Evolutionary conservation across 2,113 vertebrate genomes (phyloP), one percentile per base, ranked within the genome.

Genomic region (Crotophaga sulcirostris): DNA sequence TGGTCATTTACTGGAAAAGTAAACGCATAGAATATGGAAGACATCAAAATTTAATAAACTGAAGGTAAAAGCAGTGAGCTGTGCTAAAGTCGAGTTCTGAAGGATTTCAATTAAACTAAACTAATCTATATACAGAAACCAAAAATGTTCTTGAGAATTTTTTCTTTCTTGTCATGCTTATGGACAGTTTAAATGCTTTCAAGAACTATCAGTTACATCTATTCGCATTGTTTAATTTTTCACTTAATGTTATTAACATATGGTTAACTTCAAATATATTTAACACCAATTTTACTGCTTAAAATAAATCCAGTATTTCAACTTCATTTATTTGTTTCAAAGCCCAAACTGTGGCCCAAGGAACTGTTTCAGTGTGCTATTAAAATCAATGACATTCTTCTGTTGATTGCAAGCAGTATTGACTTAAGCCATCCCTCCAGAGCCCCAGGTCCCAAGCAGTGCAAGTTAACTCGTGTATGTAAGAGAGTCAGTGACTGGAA

Each of bases 1-100:
- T 58, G 54, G 44, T 87, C 88, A 90, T 86, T 97, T 97, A 96
- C 94, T 95, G 96, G 96, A 97, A 97, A 96, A 95, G 54, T 72
- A 94, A 92, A 95, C 84, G 90, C 93, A 94, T 58, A 93, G 93
- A 92, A 93, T 87, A 94, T 94, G 83, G 64, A 94, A 90, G 79
- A 92, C 80, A 96, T 94, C 95, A 95, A 96, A 96, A 79, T 82
- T 87, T 89, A 96, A 90, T 96, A 96, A 96, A 94, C 83, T 90
- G 58, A 64, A 92, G 64, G 80, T 49, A 93, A 84, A 92, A 89
- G 49, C 60, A 89, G 36, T 75, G 93, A 88, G 44, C 64, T 89
- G 34, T 47, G 68, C 49, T 93, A 33, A 92, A 94, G 38, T 80
- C 55, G 78, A 59, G 18, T 54, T 94, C 60, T 64, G 69, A 82